These are phyloP conservation scores for Mactra quadrangularis DNA, from an alignment of 1,140 invertebrate species.

Conservation along the genomic window DNA sequence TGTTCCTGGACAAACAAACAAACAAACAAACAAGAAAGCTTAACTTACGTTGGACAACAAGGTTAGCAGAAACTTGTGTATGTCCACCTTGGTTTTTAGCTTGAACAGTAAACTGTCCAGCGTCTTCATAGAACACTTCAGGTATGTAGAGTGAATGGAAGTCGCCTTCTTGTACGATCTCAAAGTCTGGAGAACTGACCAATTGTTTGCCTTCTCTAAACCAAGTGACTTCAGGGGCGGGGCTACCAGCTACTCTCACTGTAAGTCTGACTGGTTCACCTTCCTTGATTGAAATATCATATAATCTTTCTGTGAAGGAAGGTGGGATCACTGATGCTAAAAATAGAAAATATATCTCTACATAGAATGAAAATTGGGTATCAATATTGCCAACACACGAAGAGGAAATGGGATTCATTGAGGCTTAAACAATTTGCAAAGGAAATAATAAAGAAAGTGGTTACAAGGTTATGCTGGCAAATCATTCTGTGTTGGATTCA, in stretches of 20 bases:
- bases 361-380: background rate
- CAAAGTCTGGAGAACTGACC: slow-evolving; percentile 83
- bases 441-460: too few species aligned
- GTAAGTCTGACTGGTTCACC: slow-evolving; percentile 83
- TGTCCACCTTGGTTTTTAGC: slow-evolving; percentile 82
- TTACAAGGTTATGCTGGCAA: too few species aligned
- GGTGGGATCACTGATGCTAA: slow-evolving; percentile 84
- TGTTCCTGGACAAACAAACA: too few species aligned
- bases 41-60: slow-evolving; percentile 79
- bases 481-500: too few species aligned
- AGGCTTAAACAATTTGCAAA: too few species aligned
- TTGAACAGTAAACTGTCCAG: slow-evolving; percentile 87
- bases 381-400: background rate
- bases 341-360: slow-evolving; percentile 57
- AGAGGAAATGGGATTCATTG: too few species aligned
- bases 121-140: slow-evolving; percentile 84
- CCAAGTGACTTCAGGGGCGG: slow-evolving; percentile 84
- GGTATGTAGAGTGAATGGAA: slow-evolving; percentile 83
- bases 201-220: slow-evolving; percentile 83
- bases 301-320: slow-evolving; percentile 83
- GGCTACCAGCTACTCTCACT: slow-evolving; percentile 84
- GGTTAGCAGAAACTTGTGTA: slow-evolving; percentile 79
- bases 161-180: slow-evolving; percentile 81
- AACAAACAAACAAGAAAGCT: too few species aligned
- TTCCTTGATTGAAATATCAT: slow-evolving; percentile 80